phyloP scores from a whole-genome alignment of 2,797 vertebrate species.

The Pipistrellus pygmaeus region DNA sequence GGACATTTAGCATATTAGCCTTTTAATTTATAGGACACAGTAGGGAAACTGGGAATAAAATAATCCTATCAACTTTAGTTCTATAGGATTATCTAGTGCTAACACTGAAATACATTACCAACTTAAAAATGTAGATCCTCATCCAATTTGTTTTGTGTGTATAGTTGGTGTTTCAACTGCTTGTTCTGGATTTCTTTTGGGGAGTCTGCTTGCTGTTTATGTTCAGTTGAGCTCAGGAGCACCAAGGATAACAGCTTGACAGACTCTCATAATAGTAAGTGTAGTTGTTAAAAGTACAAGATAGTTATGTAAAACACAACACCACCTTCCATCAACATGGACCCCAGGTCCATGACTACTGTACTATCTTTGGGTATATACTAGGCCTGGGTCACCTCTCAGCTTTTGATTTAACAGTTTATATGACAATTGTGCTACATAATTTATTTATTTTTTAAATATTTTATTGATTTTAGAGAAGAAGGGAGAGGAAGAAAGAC shows the following conservation, averaged over 20 bases:
- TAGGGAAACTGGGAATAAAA: neutral
- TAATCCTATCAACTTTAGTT: conserved; percentile 1
- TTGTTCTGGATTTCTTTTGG: conserved; percentile 37
- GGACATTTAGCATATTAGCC: no score
- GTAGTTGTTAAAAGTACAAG: conserved; percentile 76
- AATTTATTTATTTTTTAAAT: no score
- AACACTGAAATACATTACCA: conserved; percentile 22
- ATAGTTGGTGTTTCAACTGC: neutral
- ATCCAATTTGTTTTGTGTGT: conserved; percentile 8
- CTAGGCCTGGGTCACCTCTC: neutral
- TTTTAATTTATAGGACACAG: neutral
- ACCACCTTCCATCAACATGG: conserved; percentile 56
- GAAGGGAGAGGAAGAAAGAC: no score
- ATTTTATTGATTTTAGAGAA: no score
- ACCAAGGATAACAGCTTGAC: conserved; percentile 72
- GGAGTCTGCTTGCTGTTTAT: neutral
- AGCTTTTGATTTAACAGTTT: conserved; percentile 57
- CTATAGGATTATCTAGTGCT: neutral
- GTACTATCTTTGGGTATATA: conserved; percentile 1
- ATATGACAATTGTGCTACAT: neutral
- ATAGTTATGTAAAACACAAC: conserved; percentile 53
- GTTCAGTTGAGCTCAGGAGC: conserved; percentile 49
- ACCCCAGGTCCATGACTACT: neutral
- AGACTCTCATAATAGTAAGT: conserved; percentile 72
- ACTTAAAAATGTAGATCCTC: conserved; percentile 35